Evolutionary conservation across 2,888 invertebrate species (phyloP), one percentile per base, ranked within the genome.

Genomic region (Cyclophora albipunctata): DNA sequence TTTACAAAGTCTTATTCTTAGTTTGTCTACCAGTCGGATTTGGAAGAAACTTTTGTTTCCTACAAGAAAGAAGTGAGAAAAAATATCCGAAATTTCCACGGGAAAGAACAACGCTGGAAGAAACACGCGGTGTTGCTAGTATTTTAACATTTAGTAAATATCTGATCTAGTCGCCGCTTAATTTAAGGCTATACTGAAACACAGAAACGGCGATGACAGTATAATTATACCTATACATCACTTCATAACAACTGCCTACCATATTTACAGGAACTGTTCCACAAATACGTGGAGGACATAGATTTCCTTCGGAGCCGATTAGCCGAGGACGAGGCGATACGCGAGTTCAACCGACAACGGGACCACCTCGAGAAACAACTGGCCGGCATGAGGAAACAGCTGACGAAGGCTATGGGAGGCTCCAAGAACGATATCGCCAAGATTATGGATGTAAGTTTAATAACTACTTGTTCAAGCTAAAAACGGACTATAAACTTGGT

Each of bases 331-430:
- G 93, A 94, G 59, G 93, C 93, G 0, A 92, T 93, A 34, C 90
- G 91, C 34, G 95, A 95, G 76, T 94, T 95, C 67, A 89, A 93
- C 59, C 90, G 95, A 1, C 97, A 97, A 71, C 89, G 96, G 41
- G 94, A 94, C 57, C 95, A 96, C 71, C 89, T 97, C 37, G 97
- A 97, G 65, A 91, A 88, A 57, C 90, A 90, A 60, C 78, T 90
- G 42, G 81, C 84, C 0, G 69, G 64, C 2, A 71, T 85, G 33
- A 83, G 78, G 55, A 53, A 66, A 34, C 86, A 87, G 60, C 69
- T 88, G 4, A 57, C 70, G 2, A 83, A 80, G 55, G 73, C 82
- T 0, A 59, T 81, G 3, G 82, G 81, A 7, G 89, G 85, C 40
- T 84, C 88, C 34, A 89, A 88, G 66, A 87, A 81, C 42, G 91